phyloP scores from a whole-genome alignment of 2,888 invertebrate genomes.

The Pollenia amentaria region DNA sequence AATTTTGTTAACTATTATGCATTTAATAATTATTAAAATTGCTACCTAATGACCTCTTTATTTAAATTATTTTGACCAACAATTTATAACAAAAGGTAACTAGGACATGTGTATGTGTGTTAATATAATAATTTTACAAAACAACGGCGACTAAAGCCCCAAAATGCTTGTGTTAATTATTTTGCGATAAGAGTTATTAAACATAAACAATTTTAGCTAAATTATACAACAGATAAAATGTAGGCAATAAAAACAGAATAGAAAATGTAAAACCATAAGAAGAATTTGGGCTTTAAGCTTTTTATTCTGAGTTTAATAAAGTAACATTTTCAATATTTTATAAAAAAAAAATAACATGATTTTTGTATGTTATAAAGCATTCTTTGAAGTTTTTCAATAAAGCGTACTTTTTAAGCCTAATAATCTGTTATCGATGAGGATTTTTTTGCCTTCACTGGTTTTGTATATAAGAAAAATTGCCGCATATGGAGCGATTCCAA shows the following conservation, averaged over 20 bases:
- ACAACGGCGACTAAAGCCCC: no score
- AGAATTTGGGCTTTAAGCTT: not conserved
- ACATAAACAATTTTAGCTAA: not conserved
- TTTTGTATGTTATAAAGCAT: no score
- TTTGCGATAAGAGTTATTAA: not conserved
- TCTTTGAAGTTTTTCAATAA: no score
- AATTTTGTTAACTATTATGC: not conserved
- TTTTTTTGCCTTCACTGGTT: no score
- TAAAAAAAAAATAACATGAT: no score
- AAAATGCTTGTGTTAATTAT: not conserved
- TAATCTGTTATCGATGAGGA: no score
- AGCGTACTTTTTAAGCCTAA: no score
- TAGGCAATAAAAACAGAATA: not conserved
- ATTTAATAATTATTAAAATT: not conserved
- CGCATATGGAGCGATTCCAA: no score
- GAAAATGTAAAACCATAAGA: not conserved
- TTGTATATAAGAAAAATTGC: no score
- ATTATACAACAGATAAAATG: not conserved
- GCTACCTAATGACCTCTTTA: not conserved
- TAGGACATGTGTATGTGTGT: not conserved
- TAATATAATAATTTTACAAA: not conserved
- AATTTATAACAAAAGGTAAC: conserved; percentile 19
- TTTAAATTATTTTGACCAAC: not conserved
- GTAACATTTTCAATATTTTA: no score
- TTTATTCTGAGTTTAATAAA: no score